Evolutionary conservation across 2,113 vertebrate genomes (phyloP).

Genomic region (Carollia perspicillata): DNA sequence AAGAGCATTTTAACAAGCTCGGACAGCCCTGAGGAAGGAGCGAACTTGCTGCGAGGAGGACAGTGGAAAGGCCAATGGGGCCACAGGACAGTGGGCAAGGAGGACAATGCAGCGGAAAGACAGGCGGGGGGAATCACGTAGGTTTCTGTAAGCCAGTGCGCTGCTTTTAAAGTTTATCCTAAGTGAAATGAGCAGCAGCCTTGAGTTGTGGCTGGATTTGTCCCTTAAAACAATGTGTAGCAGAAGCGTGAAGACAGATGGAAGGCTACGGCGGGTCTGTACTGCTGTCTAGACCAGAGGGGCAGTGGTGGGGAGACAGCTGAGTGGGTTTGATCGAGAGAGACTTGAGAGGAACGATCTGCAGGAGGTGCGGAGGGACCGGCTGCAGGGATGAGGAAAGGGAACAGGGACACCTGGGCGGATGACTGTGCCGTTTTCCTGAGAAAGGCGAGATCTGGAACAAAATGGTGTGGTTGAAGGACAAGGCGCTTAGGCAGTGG

Average conservation of each 20-base stretch:
- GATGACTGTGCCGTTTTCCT: neutral
- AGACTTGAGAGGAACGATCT: neutral
- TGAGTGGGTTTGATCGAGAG: neutral
- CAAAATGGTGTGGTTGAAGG: neutral
- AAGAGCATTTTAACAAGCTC: neutral
- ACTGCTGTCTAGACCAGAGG: neutral
- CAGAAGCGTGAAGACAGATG: neutral
- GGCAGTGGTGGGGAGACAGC: neutral
- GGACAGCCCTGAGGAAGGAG: neutral
- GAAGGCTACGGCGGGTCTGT: neutral
- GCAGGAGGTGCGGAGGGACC: neutral
- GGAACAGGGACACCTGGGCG: neutral
- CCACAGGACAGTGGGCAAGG: neutral
- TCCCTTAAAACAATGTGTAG: neutral
- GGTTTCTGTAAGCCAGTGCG: neutral
- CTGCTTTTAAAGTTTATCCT: neutral
- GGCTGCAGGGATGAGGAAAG: neutral
- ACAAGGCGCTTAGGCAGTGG: neutral
- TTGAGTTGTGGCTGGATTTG: neutral
- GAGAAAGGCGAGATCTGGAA: neutral
- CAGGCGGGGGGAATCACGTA: fast-evolving
- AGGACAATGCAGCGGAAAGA: neutral
- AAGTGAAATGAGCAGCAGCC: neutral
- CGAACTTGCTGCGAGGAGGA: neutral
- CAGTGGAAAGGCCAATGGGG: neutral